phyloP scores from a whole-genome alignment of 2,888 invertebrate genomes.

The Tholera decimalis region DNA sequence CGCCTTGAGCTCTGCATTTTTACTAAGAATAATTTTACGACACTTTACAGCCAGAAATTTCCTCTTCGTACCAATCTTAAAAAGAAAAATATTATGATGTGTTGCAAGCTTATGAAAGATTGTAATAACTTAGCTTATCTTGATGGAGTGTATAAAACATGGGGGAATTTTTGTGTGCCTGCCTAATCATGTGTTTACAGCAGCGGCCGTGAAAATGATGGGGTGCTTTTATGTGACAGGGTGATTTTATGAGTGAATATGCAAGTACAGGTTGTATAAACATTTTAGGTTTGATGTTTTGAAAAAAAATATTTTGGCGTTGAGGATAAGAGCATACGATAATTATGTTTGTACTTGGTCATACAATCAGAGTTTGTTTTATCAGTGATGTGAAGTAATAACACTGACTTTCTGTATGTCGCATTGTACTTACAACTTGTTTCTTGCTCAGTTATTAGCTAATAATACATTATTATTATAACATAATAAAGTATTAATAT shows the following conservation, averaged over 20 bases:
- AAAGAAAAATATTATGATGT: constrained; percentile 22
- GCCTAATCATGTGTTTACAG: constrained; percentile 61
- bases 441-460: too few species aligned
- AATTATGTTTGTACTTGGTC: background rate
- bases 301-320: background rate
- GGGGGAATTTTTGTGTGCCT: constrained; percentile 35
- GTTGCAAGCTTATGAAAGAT: constrained; percentile 50
- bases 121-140: constrained; percentile 58
- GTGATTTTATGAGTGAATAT: constrained; percentile 26
- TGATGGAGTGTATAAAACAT: constrained; percentile 45
- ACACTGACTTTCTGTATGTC: too few species aligned
- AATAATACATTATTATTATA: too few species aligned
- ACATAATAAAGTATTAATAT: too few species aligned
- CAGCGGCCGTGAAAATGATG: constrained; percentile 28
- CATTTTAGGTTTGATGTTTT: background rate
- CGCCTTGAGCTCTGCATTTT: constrained; percentile 14
- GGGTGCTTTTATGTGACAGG: constrained; percentile 33
- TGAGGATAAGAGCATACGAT: background rate
- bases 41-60: constrained; percentile 19
- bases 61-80: constrained; percentile 16
- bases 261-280: background rate
- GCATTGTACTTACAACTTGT: too few species aligned
- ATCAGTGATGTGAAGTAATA: too few species aligned
- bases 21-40: constrained; percentile 29
- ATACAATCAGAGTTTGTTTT: background rate